Evolutionary conservation across 2,113 vertebrate species (phyloP).

Genomic region (Spheniscus mendiculus): DNA sequence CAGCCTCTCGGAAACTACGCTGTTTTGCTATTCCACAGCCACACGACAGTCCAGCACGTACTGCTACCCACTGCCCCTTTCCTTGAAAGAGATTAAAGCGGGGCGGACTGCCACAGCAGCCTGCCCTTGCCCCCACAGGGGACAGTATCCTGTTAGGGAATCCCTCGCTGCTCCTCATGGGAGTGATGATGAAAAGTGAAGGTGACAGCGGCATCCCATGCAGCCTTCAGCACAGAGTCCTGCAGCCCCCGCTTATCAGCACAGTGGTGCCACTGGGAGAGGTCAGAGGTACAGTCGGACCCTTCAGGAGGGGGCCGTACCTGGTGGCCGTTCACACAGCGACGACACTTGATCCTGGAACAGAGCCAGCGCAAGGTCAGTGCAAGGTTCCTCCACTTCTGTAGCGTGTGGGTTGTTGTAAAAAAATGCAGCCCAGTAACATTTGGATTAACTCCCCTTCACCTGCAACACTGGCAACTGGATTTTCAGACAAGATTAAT

Average conservation of each 20-base stretch:
- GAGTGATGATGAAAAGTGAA: slow-evolving; percentile 94
- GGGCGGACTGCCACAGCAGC: background rate
- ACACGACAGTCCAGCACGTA: background rate
- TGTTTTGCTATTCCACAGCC: background rate
- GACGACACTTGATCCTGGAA: slow-evolving; percentile 87
- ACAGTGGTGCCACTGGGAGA: slow-evolving; percentile 94
- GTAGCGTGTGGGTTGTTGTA: accelerated
- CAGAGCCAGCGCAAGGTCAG: background rate
- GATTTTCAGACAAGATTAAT: background rate
- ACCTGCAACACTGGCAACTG: background rate
- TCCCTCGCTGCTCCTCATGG: slow-evolving; percentile 87
- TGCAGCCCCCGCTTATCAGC: slow-evolving; percentile 86
- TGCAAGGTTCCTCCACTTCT: background rate
- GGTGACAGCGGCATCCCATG: slow-evolving; percentile 89
- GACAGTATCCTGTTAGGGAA: slow-evolving; percentile 62
- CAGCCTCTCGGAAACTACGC: accelerated
- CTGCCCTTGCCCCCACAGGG: background rate
- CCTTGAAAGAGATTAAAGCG: background rate
- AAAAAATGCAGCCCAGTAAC: background rate
- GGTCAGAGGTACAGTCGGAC: slow-evolving; percentile 89
- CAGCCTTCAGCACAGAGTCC: slow-evolving; percentile 86
- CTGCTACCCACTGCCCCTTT: background rate
- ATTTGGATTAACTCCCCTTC: background rate
- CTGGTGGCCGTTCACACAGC: slow-evolving; percentile 89
- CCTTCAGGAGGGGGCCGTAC: slow-evolving; percentile 81